Conservation (phyloP, 2,888 invertebrate species). For the Aleiodes alternator region DNA sequence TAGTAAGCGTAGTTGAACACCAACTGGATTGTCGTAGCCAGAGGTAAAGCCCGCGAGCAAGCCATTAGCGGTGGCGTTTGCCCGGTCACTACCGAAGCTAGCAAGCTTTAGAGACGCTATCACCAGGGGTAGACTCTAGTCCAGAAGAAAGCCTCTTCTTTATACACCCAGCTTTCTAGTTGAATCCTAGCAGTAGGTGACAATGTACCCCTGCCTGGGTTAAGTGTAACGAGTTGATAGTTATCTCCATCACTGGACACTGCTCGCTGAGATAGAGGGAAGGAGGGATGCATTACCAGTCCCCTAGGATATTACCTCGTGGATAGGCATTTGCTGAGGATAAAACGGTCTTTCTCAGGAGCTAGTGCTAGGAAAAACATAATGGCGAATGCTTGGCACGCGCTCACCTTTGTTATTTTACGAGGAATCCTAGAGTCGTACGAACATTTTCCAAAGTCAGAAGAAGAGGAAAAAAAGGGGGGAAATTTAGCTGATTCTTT, state of each 20-base stretch:
- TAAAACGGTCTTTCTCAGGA: slow-evolving; percentile 53
- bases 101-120: slow-evolving; percentile 68
- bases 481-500: too few relatives aligned
- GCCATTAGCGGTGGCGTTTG: slow-evolving; percentile 62
- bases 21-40: slow-evolving; percentile 58
- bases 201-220: slow-evolving; percentile 50
- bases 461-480: too few relatives aligned
- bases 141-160: slow-evolving; percentile 47
- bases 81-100: slow-evolving; percentile 50
- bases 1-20: slow-evolving; percentile 48
- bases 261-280: slow-evolving; percentile 47
- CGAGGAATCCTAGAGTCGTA: not conserved
- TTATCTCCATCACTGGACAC: slow-evolving; percentile 64
- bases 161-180: slow-evolving; percentile 16
- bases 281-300: slow-evolving; percentile 15
- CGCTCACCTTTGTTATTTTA: slow-evolving; percentile 54
- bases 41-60: slow-evolving; percentile 61
- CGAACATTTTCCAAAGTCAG: too few relatives aligned
- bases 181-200: slow-evolving; percentile 56
- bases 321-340: slow-evolving; percentile 36
- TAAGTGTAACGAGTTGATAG: slow-evolving; percentile 68
- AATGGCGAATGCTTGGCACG: slow-evolving; percentile 58
- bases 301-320: slow-evolving; percentile 2
- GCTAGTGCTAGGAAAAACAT: slow-evolving; percentile 16
- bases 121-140: slow-evolving; percentile 64